Conservation (phyloP, 2,888 invertebrate species). For the Tenthredo mesomela region DNA sequence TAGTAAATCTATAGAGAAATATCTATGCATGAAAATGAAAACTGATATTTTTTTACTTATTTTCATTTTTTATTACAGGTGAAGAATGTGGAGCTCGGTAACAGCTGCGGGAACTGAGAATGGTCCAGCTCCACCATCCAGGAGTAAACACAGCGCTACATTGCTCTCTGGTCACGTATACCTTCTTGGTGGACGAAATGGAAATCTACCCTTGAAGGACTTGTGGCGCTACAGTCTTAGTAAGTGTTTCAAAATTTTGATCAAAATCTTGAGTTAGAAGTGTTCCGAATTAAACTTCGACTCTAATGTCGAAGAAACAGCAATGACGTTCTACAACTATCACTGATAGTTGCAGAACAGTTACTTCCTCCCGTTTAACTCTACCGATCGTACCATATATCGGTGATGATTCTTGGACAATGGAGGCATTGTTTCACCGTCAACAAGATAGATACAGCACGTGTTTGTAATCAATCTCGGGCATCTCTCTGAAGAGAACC, state of each 20-base stretch:
- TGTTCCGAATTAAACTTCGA: not conserved
- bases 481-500: slow-evolving; percentile 66
- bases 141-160: slow-evolving; percentile 92
- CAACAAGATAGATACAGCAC: slow-evolving; percentile 69
- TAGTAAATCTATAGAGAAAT: not conserved
- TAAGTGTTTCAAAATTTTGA: slow-evolving; percentile 72
- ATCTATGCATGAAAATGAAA: not conserved
- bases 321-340: no score
- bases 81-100: slow-evolving; percentile 82
- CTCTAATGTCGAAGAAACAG: not conserved
- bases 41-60: not conserved
- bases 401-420: slow-evolving; percentile 45
- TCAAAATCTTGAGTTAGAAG: not conserved
- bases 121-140: slow-evolving; percentile 82
- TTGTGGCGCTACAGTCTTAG: slow-evolving; percentile 91
- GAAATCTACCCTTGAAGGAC: slow-evolving; percentile 90
- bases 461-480: slow-evolving; percentile 73
- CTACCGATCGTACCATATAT: no score
- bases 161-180: slow-evolving; percentile 88
- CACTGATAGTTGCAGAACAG: no score
- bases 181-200: slow-evolving; percentile 91
- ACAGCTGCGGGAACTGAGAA: slow-evolving; percentile 78
- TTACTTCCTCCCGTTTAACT: no score
- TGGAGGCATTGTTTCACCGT: slow-evolving; percentile 63
- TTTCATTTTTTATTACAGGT: slow-evolving; percentile 57